Percentiles rank a stretch among this genome's conserved stretches.
Conservation (phyloP, 2,797 vertebrate genomes). For the Protosalanx chinensis region DNA sequence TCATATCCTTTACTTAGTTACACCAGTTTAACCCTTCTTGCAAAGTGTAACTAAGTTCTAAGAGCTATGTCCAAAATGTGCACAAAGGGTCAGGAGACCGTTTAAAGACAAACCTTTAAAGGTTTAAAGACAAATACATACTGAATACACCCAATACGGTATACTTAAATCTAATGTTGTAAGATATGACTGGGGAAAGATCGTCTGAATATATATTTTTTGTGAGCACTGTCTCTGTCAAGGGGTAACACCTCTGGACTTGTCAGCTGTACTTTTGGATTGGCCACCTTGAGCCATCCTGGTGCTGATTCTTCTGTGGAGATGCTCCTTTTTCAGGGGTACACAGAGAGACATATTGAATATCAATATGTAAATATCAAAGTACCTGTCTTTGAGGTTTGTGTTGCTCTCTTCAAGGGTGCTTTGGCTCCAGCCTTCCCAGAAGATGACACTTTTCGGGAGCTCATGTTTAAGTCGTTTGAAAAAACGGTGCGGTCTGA, state of each 20-base stretch:
- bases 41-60: constrained; percentile 1
- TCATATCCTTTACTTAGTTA: constrained; percentile 56
- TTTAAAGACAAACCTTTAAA: not conserved
- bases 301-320: constrained; percentile 4
- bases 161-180: not conserved
- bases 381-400: not conserved
- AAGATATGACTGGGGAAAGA: not conserved
- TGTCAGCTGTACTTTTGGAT: constrained; percentile 11
- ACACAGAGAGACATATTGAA: not conserved
- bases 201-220: not conserved
- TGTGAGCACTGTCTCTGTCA: not conserved
- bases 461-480: not conserved
- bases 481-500: not conserved
- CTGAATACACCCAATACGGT: no score
- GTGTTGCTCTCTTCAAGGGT: constrained; percentile 1
- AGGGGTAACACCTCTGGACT: not conserved
- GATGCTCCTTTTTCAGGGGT: constrained; percentile 16
- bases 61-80: not conserved
- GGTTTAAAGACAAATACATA: no score
- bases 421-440: constrained; percentile 8
- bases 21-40: constrained; percentile 48
- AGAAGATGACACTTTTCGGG: constrained; percentile 3
- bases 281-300: not conserved
- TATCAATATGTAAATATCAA: no score
- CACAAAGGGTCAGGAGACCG: not conserved